A percentile compares a stretch with the other conserved stretches of the same genome.
Evolutionary conservation across 2,888 invertebrate genomes (phyloP).

Genomic region (Masnerella sp.): DNA sequence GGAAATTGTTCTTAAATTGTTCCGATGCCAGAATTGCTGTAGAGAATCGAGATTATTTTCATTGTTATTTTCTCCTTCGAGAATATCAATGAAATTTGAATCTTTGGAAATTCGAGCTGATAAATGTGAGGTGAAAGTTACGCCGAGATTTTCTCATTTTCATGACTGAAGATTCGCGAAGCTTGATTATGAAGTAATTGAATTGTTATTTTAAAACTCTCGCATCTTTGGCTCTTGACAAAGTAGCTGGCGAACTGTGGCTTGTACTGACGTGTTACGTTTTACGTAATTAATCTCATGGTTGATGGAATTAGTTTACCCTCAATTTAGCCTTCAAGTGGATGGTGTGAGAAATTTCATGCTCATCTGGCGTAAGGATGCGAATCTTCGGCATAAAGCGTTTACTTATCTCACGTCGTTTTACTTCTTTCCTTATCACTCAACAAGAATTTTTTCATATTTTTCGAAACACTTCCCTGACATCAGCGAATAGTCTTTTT

Average conservation of each 20-base stretch:
- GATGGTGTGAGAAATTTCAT: slow-evolving; percentile 38
- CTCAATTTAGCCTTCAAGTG: slow-evolving; percentile 30
- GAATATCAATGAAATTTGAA: no score
- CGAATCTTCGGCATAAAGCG: slow-evolving; percentile 32
- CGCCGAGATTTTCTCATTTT: no score
- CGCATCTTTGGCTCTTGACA: slow-evolving; percentile 15
- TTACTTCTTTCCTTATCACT: no score
- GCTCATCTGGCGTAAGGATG: slow-evolving; percentile 23
- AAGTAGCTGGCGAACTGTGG: slow-evolving; percentile 18
- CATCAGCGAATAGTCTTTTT: neutral
- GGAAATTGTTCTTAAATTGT: slow-evolving; percentile 28
- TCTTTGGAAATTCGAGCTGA: no score
- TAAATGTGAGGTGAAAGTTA: no score
- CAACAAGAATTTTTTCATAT: no score
- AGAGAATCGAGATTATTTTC: no score
- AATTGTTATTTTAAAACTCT: slow-evolving; percentile 27
- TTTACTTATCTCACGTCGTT: slow-evolving; percentile 18
- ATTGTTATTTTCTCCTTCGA: no score
- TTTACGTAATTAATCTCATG: slow-evolving; percentile 39
- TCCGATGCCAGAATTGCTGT: neutral
- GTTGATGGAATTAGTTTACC: slow-evolving; percentile 41
- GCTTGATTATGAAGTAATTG: slow-evolving; percentile 16
- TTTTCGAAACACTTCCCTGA: neutral
- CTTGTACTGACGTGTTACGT: slow-evolving; percentile 22
- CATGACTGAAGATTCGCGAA: no score